Percentiles rank a stretch among this genome's conserved stretches.
These are phyloP conservation scores for Xenopus petersii DNA, from an alignment of 2,797 vertebrate genomes.

Conservation along the genomic window DNA sequence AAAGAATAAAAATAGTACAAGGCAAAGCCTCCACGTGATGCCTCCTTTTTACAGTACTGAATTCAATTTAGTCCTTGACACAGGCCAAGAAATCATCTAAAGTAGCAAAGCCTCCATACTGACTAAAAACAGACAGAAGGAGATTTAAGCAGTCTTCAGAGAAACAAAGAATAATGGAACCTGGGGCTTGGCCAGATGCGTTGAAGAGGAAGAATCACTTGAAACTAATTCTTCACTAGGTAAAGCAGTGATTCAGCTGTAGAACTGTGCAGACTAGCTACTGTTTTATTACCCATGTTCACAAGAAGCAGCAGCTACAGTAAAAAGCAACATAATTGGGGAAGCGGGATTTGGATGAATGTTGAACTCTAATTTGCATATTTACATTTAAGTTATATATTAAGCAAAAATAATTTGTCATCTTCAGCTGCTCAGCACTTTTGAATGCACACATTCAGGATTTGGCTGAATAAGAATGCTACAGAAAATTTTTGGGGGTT, in stretches of 20 bases:
- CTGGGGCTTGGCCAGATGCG: constrained; percentile 31
- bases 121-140: constrained; percentile 24
- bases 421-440: too few species aligned
- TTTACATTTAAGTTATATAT: too few species aligned
- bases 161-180: constrained; percentile 33
- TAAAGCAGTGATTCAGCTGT: constrained; percentile 17
- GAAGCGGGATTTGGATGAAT: too few species aligned
- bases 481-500: too few species aligned
- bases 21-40: neutral
- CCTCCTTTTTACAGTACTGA: constrained; percentile 10
- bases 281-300: constrained; percentile 1
- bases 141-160: constrained; percentile 32
- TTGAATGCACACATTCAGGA: too few species aligned
- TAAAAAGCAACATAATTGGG: too few species aligned
- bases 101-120: constrained; percentile 4
- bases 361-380: too few species aligned
- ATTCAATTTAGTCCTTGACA: constrained; percentile 19
- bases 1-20: constrained; percentile 18
- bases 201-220: constrained; percentile 19
- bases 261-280: constrained; percentile 3
- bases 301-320: too few species aligned
- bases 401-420: too few species aligned
- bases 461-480: too few species aligned
- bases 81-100: constrained; percentile 21
- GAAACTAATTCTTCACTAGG: constrained; percentile 5